Conservation (phyloP, 92 coral and sea anemone species). For the Umimayanthus kanabou region DNA sequence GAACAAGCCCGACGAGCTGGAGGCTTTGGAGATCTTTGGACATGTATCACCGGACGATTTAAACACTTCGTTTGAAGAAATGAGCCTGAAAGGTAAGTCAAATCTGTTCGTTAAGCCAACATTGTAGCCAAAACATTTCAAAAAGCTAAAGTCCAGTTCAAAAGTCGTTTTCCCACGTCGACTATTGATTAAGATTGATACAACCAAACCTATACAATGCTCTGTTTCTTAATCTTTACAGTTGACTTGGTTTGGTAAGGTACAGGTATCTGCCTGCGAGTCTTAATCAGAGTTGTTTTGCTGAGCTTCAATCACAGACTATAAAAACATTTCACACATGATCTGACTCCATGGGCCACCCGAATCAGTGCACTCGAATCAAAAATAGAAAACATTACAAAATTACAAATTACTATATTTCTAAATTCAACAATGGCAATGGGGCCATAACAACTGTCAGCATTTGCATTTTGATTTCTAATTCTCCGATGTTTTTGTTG, state of each 20-base stretch:
- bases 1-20: not conserved
- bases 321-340: not conserved
- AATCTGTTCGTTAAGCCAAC: slow-evolving; percentile 1
- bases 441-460: slow-evolving; percentile 7
- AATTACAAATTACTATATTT: not conserved
- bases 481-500: not conserved
- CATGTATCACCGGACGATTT: not conserved
- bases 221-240: slow-evolving; percentile 5
- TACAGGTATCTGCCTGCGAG: not conserved
- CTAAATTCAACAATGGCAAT: not conserved
- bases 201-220: slow-evolving; percentile 1
- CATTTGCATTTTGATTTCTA: not conserved
- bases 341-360: slow-evolving; percentile 8
- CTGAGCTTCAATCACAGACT: not conserved
- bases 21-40: slow-evolving; percentile 1
- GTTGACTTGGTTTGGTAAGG: not conserved
- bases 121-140: slow-evolving; percentile 12
- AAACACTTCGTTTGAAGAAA: not conserved
- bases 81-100: slow-evolving; percentile 14
- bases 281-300: slow-evolving; percentile 3
- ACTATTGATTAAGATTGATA: slow-evolving; percentile 3
- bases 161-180: slow-evolving; percentile 3
- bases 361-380: not conserved
- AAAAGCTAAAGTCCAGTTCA: slow-evolving; percentile 7
- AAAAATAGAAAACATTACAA: not conserved